These are phyloP conservation scores for Tapera naevia DNA, from an alignment of 2,797 vertebrate genomes.

Conservation along the genomic window DNA sequence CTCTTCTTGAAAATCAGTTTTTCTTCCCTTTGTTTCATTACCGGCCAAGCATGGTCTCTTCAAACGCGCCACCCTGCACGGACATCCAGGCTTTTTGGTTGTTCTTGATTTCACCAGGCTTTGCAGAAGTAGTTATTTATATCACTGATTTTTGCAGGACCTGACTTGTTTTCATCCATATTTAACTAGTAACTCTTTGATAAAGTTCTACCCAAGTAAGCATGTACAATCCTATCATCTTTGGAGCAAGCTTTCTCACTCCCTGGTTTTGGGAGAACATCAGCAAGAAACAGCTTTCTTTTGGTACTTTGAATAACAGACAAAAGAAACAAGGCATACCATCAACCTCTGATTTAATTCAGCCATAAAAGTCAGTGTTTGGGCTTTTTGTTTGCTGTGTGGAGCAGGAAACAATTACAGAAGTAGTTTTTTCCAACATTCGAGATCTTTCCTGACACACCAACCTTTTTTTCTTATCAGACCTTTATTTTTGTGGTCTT, in stretches of 20 bases:
- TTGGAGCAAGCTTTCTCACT: neutral
- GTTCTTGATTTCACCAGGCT: neutral
- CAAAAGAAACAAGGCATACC: neutral
- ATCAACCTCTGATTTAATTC: neutral
- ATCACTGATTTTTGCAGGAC: neutral
- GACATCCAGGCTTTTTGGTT: neutral
- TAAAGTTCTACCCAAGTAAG: neutral
- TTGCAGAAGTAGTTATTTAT: neutral
- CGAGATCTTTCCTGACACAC: neutral
- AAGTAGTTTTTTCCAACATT: neutral
- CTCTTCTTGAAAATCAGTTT: neutral
- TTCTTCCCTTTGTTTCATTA: neutral
- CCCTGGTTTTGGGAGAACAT: neutral
- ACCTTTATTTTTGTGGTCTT: neutral
- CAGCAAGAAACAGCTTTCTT: neutral
- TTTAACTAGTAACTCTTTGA: neutral
- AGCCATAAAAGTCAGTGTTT: neutral
- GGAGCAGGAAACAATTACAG: neutral
- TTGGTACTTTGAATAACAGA: neutral
- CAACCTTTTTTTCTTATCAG: constrained; percentile 11
- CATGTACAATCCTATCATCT: neutral
- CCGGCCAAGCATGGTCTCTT: neutral
- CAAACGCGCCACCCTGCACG: neutral
- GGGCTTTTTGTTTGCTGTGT: neutral
- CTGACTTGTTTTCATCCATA: constrained; percentile 21